Base-by-base conservation (phyloP, 1,140 invertebrate genomes). In the Drosophila yakuba region DNA sequence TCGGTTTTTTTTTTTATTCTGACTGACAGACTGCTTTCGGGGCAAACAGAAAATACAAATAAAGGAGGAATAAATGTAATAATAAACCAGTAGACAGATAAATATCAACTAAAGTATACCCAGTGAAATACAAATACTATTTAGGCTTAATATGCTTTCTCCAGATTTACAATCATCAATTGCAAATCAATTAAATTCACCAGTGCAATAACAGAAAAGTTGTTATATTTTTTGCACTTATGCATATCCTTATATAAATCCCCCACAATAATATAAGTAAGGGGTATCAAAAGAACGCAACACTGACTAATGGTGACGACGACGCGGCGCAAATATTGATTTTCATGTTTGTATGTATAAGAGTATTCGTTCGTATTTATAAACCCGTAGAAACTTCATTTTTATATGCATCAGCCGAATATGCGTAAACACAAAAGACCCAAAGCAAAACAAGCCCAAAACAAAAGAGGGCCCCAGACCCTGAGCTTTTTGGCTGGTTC, bases 301-400 rank as follows among this genome's bases (percentile, higher is more conserved):
- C 57, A 52, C 38, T 68, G n/a, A 8, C 32, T 8, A 32, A 32
- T 3, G 8, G 44, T 75, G 74, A 80, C 64, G 62, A 44, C 83
- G 83, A 86, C 83, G 85, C 72, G 67, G 84, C 52, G 72, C 63
- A 89, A 88, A 88, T 88, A 88, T 88, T 88, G 83, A 88, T 88
- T 88, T 88, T 89, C 67, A 77, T 83, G 39, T 52, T 50, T 77
- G 74, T 73, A 44, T 64, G 45, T 67, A 63, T 47, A 47, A 32
- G 52, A 47, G 43, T 32, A 60, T 75, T 71, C 66, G 32, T 63
- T 78, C 69, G 77, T 66, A 80, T 83, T 68, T 86, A 78, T 64
- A 79, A 74, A 54, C 78, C 64, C 51, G 59, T 78, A 69, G 74
- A 60, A 88, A 89, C 83, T 83, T 88, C 71, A 83, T 78, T 81